Evolutionary conservation across 2,113 vertebrate species (phyloP).

Genomic region (Ophiodon elongatus): DNA sequence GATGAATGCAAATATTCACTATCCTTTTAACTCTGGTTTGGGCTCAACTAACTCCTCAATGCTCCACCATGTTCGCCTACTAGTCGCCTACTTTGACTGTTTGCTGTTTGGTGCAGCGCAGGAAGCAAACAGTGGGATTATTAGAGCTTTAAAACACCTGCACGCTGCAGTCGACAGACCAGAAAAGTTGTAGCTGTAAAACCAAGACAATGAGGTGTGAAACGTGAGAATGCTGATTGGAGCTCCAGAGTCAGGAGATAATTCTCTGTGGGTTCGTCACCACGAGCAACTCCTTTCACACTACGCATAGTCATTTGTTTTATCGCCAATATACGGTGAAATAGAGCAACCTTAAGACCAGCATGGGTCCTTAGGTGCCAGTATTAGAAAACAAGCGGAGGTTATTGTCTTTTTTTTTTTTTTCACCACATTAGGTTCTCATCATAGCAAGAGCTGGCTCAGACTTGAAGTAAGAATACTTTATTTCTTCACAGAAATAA

Average conservation of each 20-base stretch:
- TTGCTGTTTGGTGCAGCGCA: neutral
- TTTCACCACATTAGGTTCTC: constrained; percentile 2
- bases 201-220: neutral
- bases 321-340: neutral
- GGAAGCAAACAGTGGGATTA: neutral
- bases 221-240: neutral
- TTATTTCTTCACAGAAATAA: neutral
- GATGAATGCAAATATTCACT: neutral
- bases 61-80: neutral
- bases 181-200: neutral
- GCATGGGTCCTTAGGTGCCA: neutral
- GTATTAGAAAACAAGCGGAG: neutral
- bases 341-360: neutral
- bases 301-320: neutral
- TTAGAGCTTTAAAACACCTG: neutral
- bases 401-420: neutral
- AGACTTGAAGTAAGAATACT: neutral
- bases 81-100: neutral
- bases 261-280: neutral
- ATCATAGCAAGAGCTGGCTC: neutral
- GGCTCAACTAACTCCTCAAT: neutral
- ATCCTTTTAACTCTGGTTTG: neutral
- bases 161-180: neutral
- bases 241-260: neutral
- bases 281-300: too few species aligned